Base-by-base conservation (phyloP, 2,888 invertebrate species). In the Hirtodrosophila trivittata region DNA sequence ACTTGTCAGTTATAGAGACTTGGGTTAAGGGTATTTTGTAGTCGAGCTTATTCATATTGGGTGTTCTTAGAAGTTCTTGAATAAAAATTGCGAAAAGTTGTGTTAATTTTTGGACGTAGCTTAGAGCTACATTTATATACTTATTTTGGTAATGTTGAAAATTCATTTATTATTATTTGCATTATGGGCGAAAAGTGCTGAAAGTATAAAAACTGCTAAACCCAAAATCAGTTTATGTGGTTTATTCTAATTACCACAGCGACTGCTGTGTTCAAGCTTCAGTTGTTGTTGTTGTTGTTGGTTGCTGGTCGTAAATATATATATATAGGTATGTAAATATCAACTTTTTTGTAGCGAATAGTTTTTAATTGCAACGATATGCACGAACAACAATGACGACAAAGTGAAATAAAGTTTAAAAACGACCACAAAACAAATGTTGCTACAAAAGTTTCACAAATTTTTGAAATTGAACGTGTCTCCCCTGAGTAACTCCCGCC, bases 181-280 rank as follows among this genome's bases (percentile, higher is more conserved):
- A 8, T 41, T 10, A 9, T 37, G 9, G 5, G 10, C 13, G 13
- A n/a, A 41, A 26, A 39, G 50, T 33, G 35, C 33, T 54, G 41
- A 50, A 35, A 13, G 39, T 7, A 7, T 5, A 13, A 37, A 54
- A 49, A 54, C 21, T 35, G 12, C 51, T 35, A 60, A 74, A 58
- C 47, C 66, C 62, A 18, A 74, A 78, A 81, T 77, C 71, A 70
- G 68, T 68, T 77, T 65, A 42, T 84, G 82, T 46, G 78, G 85
- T 68, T 71, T 77, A 47, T 52, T 62, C 75, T 81, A 81, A 78
- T 78, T 77, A 84, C 70, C 81, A 60, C 81, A 73, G 59, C 46
- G 60, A 76, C 49, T 57, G 50, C 42, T 46, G 39, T 21, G n/a
- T 39, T 42, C 41, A 42, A 38, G 46, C 32, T 50, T 45, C 57